Percentiles rank a stretch among this genome's conserved stretches.
phyloP scores from a whole-genome alignment of 2,113 vertebrate species.

The Penelope pileata region DNA sequence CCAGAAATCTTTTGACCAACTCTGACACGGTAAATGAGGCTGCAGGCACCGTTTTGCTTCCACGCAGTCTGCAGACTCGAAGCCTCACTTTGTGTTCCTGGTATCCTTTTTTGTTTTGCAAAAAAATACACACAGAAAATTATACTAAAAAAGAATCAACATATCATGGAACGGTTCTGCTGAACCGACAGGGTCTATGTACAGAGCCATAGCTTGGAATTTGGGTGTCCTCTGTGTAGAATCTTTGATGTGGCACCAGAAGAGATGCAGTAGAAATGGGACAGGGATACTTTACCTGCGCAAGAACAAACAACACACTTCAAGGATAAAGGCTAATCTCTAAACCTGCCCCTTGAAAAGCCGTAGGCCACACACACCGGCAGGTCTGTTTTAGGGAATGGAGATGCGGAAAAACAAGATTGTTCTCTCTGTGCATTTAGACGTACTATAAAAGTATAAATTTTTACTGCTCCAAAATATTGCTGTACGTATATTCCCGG shows the following conservation, averaged over 20 bases:
- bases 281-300: not conserved
- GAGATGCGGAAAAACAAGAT: not conserved
- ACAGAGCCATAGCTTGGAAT: not conserved
- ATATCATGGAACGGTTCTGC: not conserved
- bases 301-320: not conserved
- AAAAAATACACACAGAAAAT: not conserved
- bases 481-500: not conserved
- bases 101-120: not conserved
- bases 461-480: not conserved
- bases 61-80: not conserved
- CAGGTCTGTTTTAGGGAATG: not conserved
- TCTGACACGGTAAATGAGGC: not conserved
- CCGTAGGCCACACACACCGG: not conserved
- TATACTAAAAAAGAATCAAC: not conserved
- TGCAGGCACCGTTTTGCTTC: not conserved
- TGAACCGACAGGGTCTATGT: not conserved
- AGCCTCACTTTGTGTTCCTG: not conserved
- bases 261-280: not conserved
- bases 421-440: not conserved
- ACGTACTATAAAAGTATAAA: not conserved
- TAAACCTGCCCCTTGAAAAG: not conserved
- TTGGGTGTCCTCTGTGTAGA: not conserved
- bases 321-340: not conserved
- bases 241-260: not conserved
- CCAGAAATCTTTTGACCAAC: not conserved